These are phyloP conservation scores for Geopemphigus sp. DNA, from an alignment of 1,140 invertebrate genomes.

Conservation along the genomic window DNA sequence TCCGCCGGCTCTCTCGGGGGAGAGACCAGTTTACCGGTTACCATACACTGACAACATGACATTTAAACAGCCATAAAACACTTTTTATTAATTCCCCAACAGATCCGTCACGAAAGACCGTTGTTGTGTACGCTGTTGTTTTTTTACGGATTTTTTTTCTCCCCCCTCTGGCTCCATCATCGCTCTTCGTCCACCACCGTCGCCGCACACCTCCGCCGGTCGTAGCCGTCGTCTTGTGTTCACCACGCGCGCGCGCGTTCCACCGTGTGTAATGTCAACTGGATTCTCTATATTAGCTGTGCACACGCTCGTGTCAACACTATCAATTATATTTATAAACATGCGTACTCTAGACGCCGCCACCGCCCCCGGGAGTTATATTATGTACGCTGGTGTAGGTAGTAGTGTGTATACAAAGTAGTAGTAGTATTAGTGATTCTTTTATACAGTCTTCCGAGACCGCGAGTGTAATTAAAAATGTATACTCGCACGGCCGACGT, in stretches of 20 bases:
- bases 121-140: conserved; percentile 40
- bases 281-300: conserved; percentile 41
- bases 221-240: neutral
- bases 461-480: conserved; percentile 43
- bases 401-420: neutral
- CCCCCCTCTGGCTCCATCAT: neutral
- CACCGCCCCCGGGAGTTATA: conserved; percentile 22
- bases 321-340: conserved; percentile 48
- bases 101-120: conserved; percentile 43
- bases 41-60: conserved; percentile 44
- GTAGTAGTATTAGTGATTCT: conserved; percentile 2
- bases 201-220: too few relatives aligned
- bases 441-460: conserved; percentile 31
- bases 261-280: conserved; percentile 41
- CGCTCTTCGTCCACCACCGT: too few relatives aligned
- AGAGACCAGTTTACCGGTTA: conserved; percentile 46
- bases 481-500: neutral
- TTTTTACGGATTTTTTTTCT: conserved; percentile 32
- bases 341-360: conserved; percentile 38
- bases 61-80: conserved; percentile 50
- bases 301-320: conserved; percentile 46
- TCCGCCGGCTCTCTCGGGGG: conserved; percentile 43
- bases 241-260: conserved; percentile 5
- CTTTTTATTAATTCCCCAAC: conserved; percentile 50
- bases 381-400: neutral